These are phyloP conservation scores for Andrena hattorfiana DNA, from an alignment of 2,888 invertebrate species.

Conservation along the genomic window DNA sequence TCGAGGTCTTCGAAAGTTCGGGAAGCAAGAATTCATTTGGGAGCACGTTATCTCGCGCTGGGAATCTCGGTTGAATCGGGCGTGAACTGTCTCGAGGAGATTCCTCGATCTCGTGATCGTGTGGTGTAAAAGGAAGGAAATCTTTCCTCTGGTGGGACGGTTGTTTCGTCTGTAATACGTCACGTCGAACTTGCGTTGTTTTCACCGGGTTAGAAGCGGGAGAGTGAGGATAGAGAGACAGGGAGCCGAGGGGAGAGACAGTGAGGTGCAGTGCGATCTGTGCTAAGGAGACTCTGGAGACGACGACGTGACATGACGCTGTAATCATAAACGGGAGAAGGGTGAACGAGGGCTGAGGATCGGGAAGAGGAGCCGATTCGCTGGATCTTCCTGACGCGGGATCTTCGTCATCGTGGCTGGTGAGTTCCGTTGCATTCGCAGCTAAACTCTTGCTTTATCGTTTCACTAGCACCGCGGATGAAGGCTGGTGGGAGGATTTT, in stretches of 20 bases:
- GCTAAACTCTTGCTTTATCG: constrained; percentile 19
- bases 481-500: not conserved
- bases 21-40: not conserved
- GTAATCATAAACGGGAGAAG: constrained; percentile 54
- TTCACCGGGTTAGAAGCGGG: not conserved
- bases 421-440: constrained; percentile 60
- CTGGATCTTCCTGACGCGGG: constrained; percentile 48
- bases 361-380: constrained; percentile 32
- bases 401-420: constrained; percentile 71
- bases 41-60: not conserved
- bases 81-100: constrained; percentile 3
- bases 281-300: constrained; percentile 75
- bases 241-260: constrained; percentile 19
- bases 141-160: not conserved
- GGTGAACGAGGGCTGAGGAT: constrained; percentile 16
- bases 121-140: not conserved
- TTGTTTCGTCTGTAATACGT: not conserved
- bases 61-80: not conserved
- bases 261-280: constrained; percentile 75
- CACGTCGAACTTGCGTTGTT: constrained; percentile 6
- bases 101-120: constrained; percentile 2
- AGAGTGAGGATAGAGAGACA: constrained; percentile 13
- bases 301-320: constrained; percentile 64
- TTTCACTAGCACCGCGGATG: too few species aligned
- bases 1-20: not conserved